These are phyloP conservation scores for Branchipolynoe longqiensis DNA, from an alignment of 2,888 invertebrate species.

Conservation along the genomic window DNA sequence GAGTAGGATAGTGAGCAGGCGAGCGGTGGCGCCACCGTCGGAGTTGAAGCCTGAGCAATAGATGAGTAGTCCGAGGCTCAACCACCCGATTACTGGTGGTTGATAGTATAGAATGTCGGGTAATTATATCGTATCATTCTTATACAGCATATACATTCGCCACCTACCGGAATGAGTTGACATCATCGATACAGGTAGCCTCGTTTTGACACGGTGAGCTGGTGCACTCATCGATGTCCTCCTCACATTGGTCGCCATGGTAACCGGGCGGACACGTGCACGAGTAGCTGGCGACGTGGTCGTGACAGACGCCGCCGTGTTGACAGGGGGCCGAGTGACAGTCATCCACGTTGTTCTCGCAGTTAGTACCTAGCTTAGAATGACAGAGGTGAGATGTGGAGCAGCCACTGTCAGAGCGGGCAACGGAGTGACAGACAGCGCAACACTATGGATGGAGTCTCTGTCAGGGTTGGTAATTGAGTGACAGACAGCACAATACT, in stretches of 20 bases:
- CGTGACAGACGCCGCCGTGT: conserved; percentile 76
- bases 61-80: no score
- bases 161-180: conserved; percentile 60
- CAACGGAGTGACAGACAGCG: no score
- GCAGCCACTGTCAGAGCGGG: background rate
- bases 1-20: no score
- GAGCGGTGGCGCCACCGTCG: no score
- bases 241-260: conserved; percentile 61
- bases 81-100: no score
- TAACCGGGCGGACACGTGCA: conserved; percentile 64
- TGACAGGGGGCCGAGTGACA: conserved; percentile 84
- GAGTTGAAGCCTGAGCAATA: no score
- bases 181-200: conserved; percentile 66
- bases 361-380: conserved; percentile 59
- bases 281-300: conserved; percentile 63
- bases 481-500: no score
- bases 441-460: no score
- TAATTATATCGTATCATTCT: background rate
- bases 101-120: no score
- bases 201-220: conserved; percentile 64
- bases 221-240: conserved; percentile 67
- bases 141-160: background rate
- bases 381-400: conserved; percentile 14
- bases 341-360: conserved; percentile 87
- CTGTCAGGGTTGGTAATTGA: no score